Evolutionary conservation across 2,888 invertebrate species (phyloP), one percentile per base, ranked within the genome.

Genomic region (Neria commutata): DNA sequence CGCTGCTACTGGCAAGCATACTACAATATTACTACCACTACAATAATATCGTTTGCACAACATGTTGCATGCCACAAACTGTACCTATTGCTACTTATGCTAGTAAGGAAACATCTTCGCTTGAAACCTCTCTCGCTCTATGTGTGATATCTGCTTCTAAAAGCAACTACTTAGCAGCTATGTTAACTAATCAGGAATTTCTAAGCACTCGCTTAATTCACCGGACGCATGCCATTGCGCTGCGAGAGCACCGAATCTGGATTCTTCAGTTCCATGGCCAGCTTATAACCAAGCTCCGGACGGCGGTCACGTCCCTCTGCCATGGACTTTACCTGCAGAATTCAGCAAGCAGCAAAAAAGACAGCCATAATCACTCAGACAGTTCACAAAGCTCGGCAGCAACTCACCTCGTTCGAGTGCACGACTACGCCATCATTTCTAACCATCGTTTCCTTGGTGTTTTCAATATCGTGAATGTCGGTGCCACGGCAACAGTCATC

Each of bases 401-500:
- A 14, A 49, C 61, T 64, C 72, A 90, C 90, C 85, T 89, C 86
- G 64, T 88, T 87, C 0, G 94, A 90, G 72, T 88, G 86, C 23
- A 93, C 88, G 70, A 95, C 90, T 51, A 94, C 89, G 0, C 93
- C 95, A 74, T 91, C 88, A 74, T 89, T 89, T 60, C 85, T 86
- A 53, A 88, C 84, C 17, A 95, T 88, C 61, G 88, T 88, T 56
- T 89, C 84, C 79, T 91, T 92, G 45, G 92, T 94, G 71, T 86
- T 86, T 77, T 92, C 91, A 58, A 97, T 96, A 75, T 93, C 94
- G 19, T 89, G 86, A 25, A 91, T 82, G 80, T 91, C 90, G 0
- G 96, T 94, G 1, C 96, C 97, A 49, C 95, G 87, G 70, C 92
- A 89, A 65, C 95, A 95, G 82, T 97, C 95, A 69, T 96, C 95